Evolutionary conservation across 2,113 vertebrate genomes (phyloP).

Genomic region (Alexandromys fortis): DNA sequence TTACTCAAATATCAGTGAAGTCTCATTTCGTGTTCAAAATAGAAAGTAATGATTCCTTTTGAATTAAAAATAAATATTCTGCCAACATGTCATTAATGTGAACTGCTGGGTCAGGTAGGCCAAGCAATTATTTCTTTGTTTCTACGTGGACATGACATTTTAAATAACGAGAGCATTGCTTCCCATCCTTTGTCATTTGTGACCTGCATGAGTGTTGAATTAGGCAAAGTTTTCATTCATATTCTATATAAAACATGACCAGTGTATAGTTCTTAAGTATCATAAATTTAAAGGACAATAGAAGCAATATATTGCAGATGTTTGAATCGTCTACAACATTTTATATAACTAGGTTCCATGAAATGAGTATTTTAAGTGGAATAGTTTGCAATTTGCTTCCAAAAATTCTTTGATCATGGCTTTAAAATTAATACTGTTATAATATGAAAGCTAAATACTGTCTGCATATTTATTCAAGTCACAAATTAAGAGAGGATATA

Average conservation of each 20-base stretch:
- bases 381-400: neutral
- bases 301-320: neutral
- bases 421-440: conserved; percentile 31
- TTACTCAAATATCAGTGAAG: neutral
- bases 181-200: neutral
- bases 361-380: conserved; percentile 9
- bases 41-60: neutral
- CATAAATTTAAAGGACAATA: neutral
- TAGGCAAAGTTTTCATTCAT: conserved; percentile 34
- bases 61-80: neutral
- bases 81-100: neutral
- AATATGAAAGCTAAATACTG: conserved; percentile 10
- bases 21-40: conserved; percentile 43
- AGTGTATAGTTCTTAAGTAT: conserved; percentile 1
- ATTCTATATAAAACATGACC: neutral
- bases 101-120: neutral
- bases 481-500: conserved; percentile 17
- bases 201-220: neutral
- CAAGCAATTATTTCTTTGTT: conserved; percentile 41
- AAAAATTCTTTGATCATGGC: conserved; percentile 27
- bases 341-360: conserved; percentile 2
- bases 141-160: neutral
- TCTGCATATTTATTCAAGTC: neutral
- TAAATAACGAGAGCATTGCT: neutral
- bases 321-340: neutral